Percentiles rank a stretch among this genome's conserved stretches.
Conservation (phyloP, 2,888 invertebrate species). For the Maniola hyperantus region DNA sequence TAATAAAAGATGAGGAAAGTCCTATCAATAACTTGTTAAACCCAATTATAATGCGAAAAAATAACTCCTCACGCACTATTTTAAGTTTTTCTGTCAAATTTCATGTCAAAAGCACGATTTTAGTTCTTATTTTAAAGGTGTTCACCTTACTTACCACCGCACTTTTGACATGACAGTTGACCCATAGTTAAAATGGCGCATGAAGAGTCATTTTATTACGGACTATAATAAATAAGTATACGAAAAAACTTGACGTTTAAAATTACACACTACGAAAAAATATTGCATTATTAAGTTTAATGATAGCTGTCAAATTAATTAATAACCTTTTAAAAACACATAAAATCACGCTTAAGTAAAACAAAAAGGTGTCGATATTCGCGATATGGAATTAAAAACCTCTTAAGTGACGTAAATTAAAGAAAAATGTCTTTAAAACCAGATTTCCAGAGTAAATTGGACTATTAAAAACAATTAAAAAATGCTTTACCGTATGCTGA, state of each 20-base stretch:
- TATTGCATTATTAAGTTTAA: conserved; percentile 3
- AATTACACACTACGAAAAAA: conserved; percentile 1
- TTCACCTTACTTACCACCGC: too few species aligned
- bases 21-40: neutral
- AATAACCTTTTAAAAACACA: conserved; percentile 19
- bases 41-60: too few species aligned
- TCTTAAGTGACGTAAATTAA: conserved; percentile 6
- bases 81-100: too few species aligned
- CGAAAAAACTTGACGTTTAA: neutral
- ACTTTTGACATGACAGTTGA: too few species aligned
- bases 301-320: conserved; percentile 16
- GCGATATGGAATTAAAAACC: neutral
- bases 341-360: neutral
- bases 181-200: too few species aligned
- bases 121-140: too few species aligned
- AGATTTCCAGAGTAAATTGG: conserved; percentile 3
- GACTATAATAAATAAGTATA: too few species aligned
- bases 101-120: too few species aligned
- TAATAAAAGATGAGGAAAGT: conserved; percentile 4
- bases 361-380: conserved; percentile 13
- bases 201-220: too few species aligned
- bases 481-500: neutral
- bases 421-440: conserved; percentile 1
- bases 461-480: conserved; percentile 13
- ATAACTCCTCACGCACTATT: too few species aligned